Percentiles rank a stretch among this genome's conserved stretches.
Conservation (phyloP, 2,113 vertebrate genomes). For the Zosterops borbonicus region DNA sequence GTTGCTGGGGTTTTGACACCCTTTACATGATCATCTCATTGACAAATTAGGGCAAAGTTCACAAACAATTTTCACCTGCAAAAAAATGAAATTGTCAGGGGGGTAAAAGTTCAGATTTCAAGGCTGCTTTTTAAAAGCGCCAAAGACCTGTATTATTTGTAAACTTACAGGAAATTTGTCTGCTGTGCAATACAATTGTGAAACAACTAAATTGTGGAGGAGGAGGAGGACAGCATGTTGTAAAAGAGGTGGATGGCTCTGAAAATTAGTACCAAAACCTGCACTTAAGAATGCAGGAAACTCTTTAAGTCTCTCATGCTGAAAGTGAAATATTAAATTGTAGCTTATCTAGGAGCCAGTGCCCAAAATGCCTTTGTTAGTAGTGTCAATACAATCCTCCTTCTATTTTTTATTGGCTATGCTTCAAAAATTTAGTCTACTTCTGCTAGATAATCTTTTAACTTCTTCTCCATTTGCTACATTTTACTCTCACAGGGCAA, state of each 20-base stretch:
- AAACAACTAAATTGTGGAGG: not conserved
- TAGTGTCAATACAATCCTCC: not conserved
- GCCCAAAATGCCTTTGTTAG: not conserved
- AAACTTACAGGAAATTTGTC: conserved; percentile 23
- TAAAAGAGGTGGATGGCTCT: not conserved
- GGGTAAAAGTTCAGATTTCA: not conserved
- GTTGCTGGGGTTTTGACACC: not conserved
- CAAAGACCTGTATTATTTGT: conserved; percentile 6
- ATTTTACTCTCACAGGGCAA: not conserved
- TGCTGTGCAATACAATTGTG: not conserved
- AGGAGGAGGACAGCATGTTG: not conserved
- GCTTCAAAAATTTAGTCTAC: not conserved
- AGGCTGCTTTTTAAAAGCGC: not conserved
- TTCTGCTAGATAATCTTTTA: not conserved
- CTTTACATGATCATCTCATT: not conserved
- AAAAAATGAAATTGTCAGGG: not conserved
- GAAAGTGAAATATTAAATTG: not conserved
- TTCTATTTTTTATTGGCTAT: not conserved
- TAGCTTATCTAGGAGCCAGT: not conserved
- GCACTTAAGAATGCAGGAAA: not conserved
- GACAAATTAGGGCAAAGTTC: not conserved
- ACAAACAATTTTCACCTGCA: not conserved
- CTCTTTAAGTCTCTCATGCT: not conserved
- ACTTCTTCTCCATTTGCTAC: not conserved
- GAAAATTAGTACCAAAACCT: not conserved